These are phyloP conservation scores for Agrochola lota DNA, from an alignment of 2,888 invertebrate species.

Conservation along the genomic window DNA sequence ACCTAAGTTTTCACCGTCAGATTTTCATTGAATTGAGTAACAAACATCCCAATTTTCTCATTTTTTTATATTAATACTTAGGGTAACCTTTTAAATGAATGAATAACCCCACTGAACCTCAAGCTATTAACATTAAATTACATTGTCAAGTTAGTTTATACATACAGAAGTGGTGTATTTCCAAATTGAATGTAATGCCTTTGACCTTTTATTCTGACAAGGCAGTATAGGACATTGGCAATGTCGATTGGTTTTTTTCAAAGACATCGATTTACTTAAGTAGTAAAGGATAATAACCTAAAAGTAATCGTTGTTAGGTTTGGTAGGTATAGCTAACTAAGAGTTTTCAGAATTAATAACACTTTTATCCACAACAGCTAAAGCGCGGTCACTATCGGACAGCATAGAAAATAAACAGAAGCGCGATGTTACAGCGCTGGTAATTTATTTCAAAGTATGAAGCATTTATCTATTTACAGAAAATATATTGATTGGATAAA, in stretches of 20 bases:
- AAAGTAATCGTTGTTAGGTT: not conserved
- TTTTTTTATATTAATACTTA: not conserved
- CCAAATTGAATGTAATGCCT: not conserved
- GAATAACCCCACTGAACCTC: not conserved
- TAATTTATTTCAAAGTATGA: no score
- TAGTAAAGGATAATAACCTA: not conserved
- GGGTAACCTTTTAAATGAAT: slow-evolving; percentile 33
- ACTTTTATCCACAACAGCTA: not conserved
- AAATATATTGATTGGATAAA: no score
- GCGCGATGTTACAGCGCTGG: no score
- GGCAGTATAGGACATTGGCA: not conserved
- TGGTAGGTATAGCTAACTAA: not conserved
- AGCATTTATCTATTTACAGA: no score
- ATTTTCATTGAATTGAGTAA: not conserved
- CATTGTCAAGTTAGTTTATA: slow-evolving; percentile 1
- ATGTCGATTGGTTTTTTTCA: slow-evolving; percentile 17
- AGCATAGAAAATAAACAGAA: no score
- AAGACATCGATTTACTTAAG: not conserved
- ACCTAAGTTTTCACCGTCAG: no score
- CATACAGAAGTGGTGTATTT: slow-evolving; percentile 10
- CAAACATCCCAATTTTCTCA: not conserved
- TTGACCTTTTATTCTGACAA: slow-evolving; percentile 10
- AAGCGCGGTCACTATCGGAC: no score
- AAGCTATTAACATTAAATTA: slow-evolving; percentile 21
- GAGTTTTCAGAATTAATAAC: not conserved